Conservation (phyloP, 1,140 invertebrate genomes). For the Drosophila subpulchrella region DNA sequence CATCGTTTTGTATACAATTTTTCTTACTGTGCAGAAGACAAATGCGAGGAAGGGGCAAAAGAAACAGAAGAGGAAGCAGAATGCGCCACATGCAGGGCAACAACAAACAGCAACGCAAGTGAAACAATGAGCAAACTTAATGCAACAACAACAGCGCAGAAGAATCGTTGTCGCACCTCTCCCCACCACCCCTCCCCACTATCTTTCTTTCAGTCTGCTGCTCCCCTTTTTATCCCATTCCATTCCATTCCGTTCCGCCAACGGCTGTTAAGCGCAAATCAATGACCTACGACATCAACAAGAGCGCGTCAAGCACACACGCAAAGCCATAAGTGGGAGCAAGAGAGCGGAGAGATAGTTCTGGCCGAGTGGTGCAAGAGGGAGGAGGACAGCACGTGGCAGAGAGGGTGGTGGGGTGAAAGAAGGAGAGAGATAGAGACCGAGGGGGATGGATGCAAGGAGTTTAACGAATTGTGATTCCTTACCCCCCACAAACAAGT, state of each 20-base stretch:
- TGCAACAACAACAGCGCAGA: slow-evolving; percentile 38
- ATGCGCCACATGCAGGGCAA: slow-evolving; percentile 76
- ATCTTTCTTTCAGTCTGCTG: neutral
- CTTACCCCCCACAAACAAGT: slow-evolving; percentile 17
- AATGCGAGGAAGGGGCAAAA: slow-evolving; percentile 19
- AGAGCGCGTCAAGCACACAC: slow-evolving; percentile 48
- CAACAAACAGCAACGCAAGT: slow-evolving; percentile 50
- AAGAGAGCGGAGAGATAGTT: slow-evolving; percentile 36
- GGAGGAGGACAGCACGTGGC: slow-evolving; percentile 18
- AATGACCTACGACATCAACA: slow-evolving; percentile 81
- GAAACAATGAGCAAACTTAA: slow-evolving; percentile 55
- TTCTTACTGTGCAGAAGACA: slow-evolving; percentile 4
- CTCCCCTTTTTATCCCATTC: slow-evolving; percentile 18
- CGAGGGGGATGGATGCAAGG: neutral
- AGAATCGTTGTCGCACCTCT: slow-evolving; percentile 33
- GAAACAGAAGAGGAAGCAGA: slow-evolving; percentile 32
- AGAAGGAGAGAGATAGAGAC: neutral
- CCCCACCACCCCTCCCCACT: neutral
- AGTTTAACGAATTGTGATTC: slow-evolving; percentile 20
- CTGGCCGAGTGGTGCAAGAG: slow-evolving; percentile 10
- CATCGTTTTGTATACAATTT: neutral
- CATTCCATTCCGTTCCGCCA: slow-evolving; percentile 39
- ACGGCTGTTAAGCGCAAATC: slow-evolving; percentile 78
- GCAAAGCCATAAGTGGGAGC: slow-evolving; percentile 25
- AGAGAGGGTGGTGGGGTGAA: neutral